Conservation (phyloP, 2,888 invertebrate species). For the Sclerodermus sp. region DNA sequence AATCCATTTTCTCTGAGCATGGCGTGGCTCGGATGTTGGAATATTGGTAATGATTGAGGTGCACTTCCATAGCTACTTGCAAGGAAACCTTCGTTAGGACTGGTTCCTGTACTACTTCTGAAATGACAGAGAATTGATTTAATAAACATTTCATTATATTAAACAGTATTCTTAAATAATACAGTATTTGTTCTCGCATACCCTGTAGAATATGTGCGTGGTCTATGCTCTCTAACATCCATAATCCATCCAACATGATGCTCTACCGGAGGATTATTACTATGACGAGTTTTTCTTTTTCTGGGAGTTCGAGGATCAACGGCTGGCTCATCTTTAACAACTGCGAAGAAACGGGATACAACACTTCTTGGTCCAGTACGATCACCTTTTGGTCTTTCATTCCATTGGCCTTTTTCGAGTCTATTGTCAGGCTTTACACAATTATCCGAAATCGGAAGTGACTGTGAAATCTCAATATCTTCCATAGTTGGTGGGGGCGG, state of each 20-base stretch:
- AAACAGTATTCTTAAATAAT: too few species aligned
- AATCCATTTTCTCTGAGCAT: constrained; percentile 95
- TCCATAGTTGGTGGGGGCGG: constrained; percentile 75
- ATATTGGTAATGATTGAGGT: constrained; percentile 82
- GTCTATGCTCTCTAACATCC: constrained; percentile 83
- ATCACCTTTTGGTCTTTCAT: constrained; percentile 33
- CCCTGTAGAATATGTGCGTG: constrained; percentile 78
- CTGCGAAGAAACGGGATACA: constrained; percentile 91
- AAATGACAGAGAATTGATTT: too few species aligned
- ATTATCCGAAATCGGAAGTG: constrained; percentile 26
- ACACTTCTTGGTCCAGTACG: constrained; percentile 56
- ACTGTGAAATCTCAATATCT: constrained; percentile 42
- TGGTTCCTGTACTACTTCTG: constrained; percentile 78
- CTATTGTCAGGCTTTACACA: constrained; percentile 25
- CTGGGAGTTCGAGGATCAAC: constrained; percentile 71
- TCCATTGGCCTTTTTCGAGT: constrained; percentile 38
- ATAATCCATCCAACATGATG: constrained; percentile 98
- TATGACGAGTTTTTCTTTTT: constrained; percentile 90
- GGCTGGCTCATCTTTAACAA: constrained; percentile 75
- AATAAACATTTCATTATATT: too few species aligned
- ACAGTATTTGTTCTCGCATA: too few species aligned
- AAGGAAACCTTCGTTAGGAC: constrained; percentile 67
- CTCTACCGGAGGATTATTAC: constrained; percentile 90
- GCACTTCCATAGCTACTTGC: constrained; percentile 78
- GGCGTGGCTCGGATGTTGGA: constrained; percentile 96